These are phyloP conservation scores for Glareola pratincola DNA, from an alignment of 2,113 vertebrate genomes.

Conservation along the genomic window DNA sequence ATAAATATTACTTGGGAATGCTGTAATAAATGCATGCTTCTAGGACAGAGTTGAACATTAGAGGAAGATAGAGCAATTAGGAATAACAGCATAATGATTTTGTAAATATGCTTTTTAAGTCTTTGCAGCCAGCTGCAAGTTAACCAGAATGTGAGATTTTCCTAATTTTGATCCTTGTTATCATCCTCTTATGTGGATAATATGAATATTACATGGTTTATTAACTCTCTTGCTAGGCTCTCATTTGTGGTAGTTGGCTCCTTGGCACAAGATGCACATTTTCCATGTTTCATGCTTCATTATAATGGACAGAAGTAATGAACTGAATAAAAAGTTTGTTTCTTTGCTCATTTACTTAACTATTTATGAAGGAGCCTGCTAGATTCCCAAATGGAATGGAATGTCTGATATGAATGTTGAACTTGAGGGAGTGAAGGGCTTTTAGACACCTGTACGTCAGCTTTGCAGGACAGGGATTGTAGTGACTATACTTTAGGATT, in stretches of 20 bases:
- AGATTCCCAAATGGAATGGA: not conserved
- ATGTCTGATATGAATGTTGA: not conserved
- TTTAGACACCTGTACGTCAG: not conserved
- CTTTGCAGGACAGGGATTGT: not conserved
- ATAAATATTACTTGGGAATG: not conserved
- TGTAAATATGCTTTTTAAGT: not conserved
- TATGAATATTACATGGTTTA: slow-evolving; percentile 4
- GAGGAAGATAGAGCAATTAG: not conserved
- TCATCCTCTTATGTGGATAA: not conserved
- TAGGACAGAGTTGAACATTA: not conserved
- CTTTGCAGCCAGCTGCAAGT: not conserved
- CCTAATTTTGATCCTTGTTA: not conserved
- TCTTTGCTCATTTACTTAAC: not conserved
- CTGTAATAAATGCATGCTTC: not conserved
- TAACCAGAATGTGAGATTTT: not conserved
- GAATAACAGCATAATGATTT: not conserved
- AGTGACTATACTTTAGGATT: not conserved
- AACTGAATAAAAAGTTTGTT: not conserved
- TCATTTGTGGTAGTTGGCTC: not conserved
- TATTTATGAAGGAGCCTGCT: not conserved
- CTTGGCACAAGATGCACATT: not conserved
- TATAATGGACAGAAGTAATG: not conserved
- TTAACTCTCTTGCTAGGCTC: slow-evolving; percentile 10
- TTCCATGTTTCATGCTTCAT: not conserved
- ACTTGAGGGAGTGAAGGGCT: not conserved